Evolutionary conservation across 2,113 vertebrate genomes (phyloP), one percentile per base, ranked within the genome.

Genomic region (Eurypyga helias): DNA sequence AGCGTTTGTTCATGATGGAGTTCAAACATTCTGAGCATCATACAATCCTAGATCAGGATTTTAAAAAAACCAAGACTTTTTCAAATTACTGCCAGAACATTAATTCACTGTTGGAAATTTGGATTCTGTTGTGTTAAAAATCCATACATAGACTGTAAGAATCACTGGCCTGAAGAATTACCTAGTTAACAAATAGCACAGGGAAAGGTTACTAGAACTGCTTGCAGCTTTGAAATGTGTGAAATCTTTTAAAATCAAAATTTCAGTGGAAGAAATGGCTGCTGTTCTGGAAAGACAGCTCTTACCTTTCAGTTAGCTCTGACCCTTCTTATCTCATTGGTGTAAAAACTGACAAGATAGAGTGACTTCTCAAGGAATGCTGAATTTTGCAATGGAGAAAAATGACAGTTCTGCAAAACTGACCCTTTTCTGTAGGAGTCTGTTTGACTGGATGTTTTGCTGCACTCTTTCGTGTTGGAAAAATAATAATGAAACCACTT

Each of bases 31-130:
- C 75, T 57, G 45, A 70, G 58, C 41, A 78, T 17, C 60, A 45
- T n/a, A 17, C 31, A 60, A 20, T 52, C 36, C 87, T 88, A 92
- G 85, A 86, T 88, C n/a, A 61, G 58, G 25, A 65, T 33, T 94
- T 67, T 7, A 3, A 72, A 83, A 94, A 72, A 1, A 41, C 41
- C 45, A 69, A 58, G 19, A 33, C 10, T 76, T 82, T 71, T 90
- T 72, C 34, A 76, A 87, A 95, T 94, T 94, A 83, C 41, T 95
- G 83, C 57, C 70, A 75, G 48, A 79, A 83, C 31, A 49, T 93
- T 82, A 91, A 95, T 75, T 93, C 52, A 10, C 41, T 61, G 6
- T n/a, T 83, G 71, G 85, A 93, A 83, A 73, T 26, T 23, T 29
- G 67, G 62, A 86, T 84, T 93, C 66, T 93, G 36, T 77, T 88